Evolutionary conservation across 2,888 invertebrate genomes (phyloP), one percentile per base, ranked within the genome.

Genomic region (Synergus japonicus): DNA sequence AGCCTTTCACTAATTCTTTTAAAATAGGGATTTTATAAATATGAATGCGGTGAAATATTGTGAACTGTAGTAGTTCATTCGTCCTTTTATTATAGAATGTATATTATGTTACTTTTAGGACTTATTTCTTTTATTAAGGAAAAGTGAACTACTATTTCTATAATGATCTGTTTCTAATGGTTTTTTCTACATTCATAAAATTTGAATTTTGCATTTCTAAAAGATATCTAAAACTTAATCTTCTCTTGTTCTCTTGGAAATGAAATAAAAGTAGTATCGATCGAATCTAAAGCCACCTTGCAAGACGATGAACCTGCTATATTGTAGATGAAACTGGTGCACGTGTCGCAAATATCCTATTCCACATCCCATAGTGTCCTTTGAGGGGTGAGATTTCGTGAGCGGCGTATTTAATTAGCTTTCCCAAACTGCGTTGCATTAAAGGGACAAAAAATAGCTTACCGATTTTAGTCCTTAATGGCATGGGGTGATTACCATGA

Each of bases 381-480:
- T 37, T 44, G 43, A 76, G 22, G 76, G 63, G 43, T 29, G 63
- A 63, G 54, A 41, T 69, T 73, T 60, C 46, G 73, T 63, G 78
- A 54, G 44, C 41, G 49, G 60, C 67, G 9, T 67, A 54, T 41
- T 54, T 49, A 67, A 78, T 54, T 49, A 22, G 18, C 15, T 54
- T 37, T 49, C 15, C 15, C 37, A 41, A 76, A 76, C 64, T 41
- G 44, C 44, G n/a, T 12, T 44, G 22, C 43, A 22, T 8, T 10
- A 76, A 76, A 22, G 76, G 54, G 22, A 8, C 49, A 58, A 18
- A 37, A 37, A 37, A 37, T 37, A 37, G 37, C 37, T 37, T 37
- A 58, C 58, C 58, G n/a, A 8, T 58, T 0, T 18, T 8, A 58
- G 10, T 13, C 9, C 58, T 58, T 10, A 37, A 5, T 0, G 37